Evolutionary conservation across 2,113 vertebrate species (phyloP).

Genomic region (Alligator mississippiensis): DNA sequence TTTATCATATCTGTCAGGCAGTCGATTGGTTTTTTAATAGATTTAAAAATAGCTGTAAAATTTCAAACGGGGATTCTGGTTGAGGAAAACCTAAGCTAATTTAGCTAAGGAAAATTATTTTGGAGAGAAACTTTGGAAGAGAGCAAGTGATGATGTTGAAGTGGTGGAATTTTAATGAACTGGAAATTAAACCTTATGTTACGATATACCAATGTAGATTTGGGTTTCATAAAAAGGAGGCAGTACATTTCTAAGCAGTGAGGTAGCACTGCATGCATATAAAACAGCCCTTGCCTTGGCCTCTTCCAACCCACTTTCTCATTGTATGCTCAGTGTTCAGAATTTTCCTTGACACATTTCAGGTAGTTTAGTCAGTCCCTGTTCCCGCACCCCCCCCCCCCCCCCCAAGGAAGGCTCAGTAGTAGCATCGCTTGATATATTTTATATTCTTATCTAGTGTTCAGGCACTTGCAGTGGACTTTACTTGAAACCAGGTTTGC

Average conservation of each 20-base stretch:
- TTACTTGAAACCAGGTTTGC: background rate
- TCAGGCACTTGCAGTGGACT: background rate
- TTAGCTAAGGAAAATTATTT: background rate
- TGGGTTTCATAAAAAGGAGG: background rate
- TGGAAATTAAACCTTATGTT: background rate
- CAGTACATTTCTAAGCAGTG: background rate
- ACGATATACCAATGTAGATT: background rate
- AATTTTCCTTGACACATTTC: background rate
- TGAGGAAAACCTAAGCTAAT: background rate
- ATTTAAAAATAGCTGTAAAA: background rate
- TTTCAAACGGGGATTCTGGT: background rate
- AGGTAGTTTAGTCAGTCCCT: background rate
- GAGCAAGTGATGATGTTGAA: background rate
- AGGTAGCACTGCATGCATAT: too few species aligned
- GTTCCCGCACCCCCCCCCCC: too few species aligned
- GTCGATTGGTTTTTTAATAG: fast-evolving
- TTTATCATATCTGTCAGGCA: background rate
- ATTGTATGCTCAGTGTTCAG: too few species aligned
- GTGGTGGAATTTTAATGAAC: background rate
- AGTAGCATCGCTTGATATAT: background rate
- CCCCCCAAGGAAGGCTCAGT: background rate
- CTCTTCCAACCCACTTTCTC: too few species aligned
- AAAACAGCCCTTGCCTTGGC: too few species aligned
- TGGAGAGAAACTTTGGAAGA: background rate
- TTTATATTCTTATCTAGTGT: background rate